Evolutionary conservation across 2,888 invertebrate species (phyloP), one percentile per base, ranked within the genome.

Genomic region (Dryomyza anilis): DNA sequence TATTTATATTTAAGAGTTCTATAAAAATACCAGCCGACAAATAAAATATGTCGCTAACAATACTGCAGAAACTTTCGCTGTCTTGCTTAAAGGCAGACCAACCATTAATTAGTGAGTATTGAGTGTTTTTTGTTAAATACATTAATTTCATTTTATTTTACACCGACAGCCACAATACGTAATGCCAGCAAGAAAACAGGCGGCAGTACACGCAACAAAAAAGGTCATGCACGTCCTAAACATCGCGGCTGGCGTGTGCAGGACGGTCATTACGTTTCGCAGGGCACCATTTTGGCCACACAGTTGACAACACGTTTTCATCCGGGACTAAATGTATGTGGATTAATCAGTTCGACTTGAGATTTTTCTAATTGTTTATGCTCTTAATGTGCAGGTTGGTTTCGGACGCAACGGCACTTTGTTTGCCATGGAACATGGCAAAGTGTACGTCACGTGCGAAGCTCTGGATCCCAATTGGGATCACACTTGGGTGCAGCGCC

Each of bases 361-460:
- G 30, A 27, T 48, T 21, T 45, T 36, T 39, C 30, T 16, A 25
- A 48, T 8, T 21, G 14, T 50, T 25, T 29, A 36, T 43, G 7
- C 7, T 46, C 61, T 45, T n/a, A 61, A 64, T 7, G 25, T 39
- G 12, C 55, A 95, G 95, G 95, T 95, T 73, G 93, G 93, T 0
- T 87, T 94, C 72, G 93, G 92, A 3, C 86, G 85, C 60, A 90
- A 94, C 78, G 91, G 91, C 0, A 92, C 92, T 1, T 81, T 97
- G 2, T 93, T 88, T 84, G 95, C 96, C 0, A 85, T 93, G 78
- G 89, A 89, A 74, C 85, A 90, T 43, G 96, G 96, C 0, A 87
- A 84, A 76, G 95, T 96, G 0, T 82, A 90, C 16, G 86, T 95
- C 0, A 92, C 94, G 0, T 92, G 92, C 83, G 96, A 97, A 78